Base-by-base conservation (phyloP, 2,113 vertebrate genomes). In the Phaetusa simplex region DNA sequence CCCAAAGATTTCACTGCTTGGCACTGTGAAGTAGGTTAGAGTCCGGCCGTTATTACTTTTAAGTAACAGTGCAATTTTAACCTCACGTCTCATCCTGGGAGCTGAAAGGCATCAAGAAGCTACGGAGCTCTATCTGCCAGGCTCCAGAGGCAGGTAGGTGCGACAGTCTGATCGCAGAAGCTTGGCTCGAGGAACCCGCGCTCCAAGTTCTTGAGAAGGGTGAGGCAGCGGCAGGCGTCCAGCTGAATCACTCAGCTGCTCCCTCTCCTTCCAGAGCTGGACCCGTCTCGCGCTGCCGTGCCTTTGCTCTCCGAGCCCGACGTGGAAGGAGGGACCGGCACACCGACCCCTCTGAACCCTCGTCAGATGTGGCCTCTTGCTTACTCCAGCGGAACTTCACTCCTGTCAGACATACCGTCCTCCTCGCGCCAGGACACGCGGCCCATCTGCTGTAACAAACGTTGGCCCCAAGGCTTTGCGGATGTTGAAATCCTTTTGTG, bases 211-310 rank as follows among this genome's bases (percentile, higher is more conserved):
- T 21, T 14, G 32, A 3, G 43, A 66, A 64, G 62, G 49, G 21
- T 3, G 9, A 65, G 29, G 67, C 65, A 61, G 45, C 7, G 1
- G 29, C 26, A 13, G 58, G n/a, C 26, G 59, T 42, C 70, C 70
- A 65, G 50, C 49, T 42, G 43, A 16, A 30, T 10, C 26, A 1
- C 56, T 30, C 9, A 38, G 42, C 49, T 9, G 24, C 23, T 47
- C 36, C 52, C 40, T 47, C 34, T 70, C 58, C 71, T 36, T 24
- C 29, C 21, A 8, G 30, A 19, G n/a, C 13, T 1, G 7, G 34
- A 21, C 7, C 53, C 24, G 4, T 16, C 32, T 26, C 0, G 1
- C 61, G 12, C 23, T 11, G 10, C 17, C 0, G 1, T 6, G 8
- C 43, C 23, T 43, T 21, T 26, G 14, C 91, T 42, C n/a, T 43